These are phyloP conservation scores for Aphaenogaster rudis DNA, from an alignment of 1,140 invertebrate species.

Conservation along the genomic window DNA sequence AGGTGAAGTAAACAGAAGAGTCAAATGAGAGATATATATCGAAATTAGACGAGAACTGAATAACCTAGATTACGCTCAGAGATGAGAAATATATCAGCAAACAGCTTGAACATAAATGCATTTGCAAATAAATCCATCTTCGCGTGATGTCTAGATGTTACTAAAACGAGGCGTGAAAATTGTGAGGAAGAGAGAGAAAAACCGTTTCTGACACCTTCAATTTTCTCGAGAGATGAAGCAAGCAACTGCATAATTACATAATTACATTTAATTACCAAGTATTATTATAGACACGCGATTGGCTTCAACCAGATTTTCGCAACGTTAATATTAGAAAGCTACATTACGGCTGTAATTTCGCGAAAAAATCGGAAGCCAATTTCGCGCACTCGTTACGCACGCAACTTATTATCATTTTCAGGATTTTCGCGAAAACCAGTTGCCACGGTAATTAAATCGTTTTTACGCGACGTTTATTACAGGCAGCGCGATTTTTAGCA, in stretches of 20 bases:
- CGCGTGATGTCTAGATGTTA: not conserved
- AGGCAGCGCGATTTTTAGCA: not conserved
- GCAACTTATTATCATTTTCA: not conserved
- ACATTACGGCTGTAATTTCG: not conserved
- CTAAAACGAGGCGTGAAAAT: not conserved
- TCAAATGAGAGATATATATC: not conserved
- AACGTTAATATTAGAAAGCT: constrained; percentile 1
- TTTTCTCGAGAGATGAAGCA: constrained; percentile 5
- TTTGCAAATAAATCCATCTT: not conserved
- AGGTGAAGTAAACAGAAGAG: not conserved
- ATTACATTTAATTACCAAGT: constrained; percentile 10
- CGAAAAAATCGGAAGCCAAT: not conserved
- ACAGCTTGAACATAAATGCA: not conserved
- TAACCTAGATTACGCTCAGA: constrained; percentile 8
- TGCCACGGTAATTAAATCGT: not conserved
- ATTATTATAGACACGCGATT: not conserved
- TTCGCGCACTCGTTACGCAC: not conserved
- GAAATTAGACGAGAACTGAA: not conserved
- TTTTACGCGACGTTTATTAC: not conserved
- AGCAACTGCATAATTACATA: not conserved
- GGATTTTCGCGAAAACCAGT: not conserved
- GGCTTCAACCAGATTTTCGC: not conserved
- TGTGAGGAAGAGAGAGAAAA: not conserved
- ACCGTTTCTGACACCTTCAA: not conserved
- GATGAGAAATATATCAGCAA: not conserved